A percentile compares a stretch with the other conserved stretches of the same genome.
Conservation (phyloP, 2,888 invertebrate species). For the Drosophila meridiana region DNA sequence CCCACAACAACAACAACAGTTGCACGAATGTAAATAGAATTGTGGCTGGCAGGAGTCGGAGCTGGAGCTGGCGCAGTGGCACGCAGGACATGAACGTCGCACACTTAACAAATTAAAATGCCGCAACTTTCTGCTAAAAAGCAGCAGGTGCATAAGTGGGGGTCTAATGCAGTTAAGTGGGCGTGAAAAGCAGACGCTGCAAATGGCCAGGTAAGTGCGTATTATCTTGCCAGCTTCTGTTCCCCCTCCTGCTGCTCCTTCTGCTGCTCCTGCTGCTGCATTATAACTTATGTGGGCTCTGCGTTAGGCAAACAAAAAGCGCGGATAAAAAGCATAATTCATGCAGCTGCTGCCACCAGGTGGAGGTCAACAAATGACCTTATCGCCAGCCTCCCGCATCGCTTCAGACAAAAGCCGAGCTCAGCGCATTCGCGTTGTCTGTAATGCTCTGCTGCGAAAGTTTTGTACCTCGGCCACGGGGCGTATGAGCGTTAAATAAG, state of each 20-base stretch:
- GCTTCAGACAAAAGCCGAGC: constrained; percentile 28
- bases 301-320: constrained; percentile 37
- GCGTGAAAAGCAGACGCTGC: constrained; percentile 54
- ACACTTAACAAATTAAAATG: constrained; percentile 77
- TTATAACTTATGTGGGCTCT: constrained; percentile 55
- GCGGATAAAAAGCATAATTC: constrained; percentile 53
- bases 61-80: constrained; percentile 8
- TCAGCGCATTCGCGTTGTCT: constrained; percentile 19
- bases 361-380: constrained; percentile 39
- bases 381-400: constrained; percentile 25
- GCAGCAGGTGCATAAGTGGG: constrained; percentile 1
- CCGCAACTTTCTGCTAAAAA: constrained; percentile 48
- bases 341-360: constrained; percentile 31
- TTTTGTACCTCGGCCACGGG: constrained; percentile 45
- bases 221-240: constrained; percentile 34
- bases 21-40: constrained; percentile 59
- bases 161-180: constrained; percentile 49
- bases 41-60: constrained; percentile 40
- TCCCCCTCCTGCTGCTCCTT: neutral
- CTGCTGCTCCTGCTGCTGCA: constrained; percentile 36
- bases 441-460: constrained; percentile 36
- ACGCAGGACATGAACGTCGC: constrained; percentile 45
- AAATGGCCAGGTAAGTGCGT: constrained; percentile 33
- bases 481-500: constrained; percentile 77
- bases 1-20: constrained; percentile 31